Base-by-base conservation (phyloP, 2,888 invertebrate species). In the Eurytoma californica region DNA sequence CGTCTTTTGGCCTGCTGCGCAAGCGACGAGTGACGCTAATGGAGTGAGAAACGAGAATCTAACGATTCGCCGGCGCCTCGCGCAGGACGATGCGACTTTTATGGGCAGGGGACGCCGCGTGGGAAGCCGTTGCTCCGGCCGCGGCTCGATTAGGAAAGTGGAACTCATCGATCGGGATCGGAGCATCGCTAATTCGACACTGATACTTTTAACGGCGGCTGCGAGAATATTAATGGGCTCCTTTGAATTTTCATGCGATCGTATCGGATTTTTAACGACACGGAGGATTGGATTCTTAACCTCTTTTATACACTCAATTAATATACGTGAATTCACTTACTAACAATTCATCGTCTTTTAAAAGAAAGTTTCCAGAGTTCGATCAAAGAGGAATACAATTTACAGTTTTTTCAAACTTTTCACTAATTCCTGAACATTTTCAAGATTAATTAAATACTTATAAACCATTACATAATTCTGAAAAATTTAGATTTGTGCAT, bases 131-230 rank as follows among this genome's bases (percentile, higher is more conserved):
- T 7, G 12, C 20, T 3, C n/a, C 51, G 7, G n/a, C 20, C 18
- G 55, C 55, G 20, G 0, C 58, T 61, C 66, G 65, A 74, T 66
- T 60, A 30, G 74, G 60, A 75, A 82, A 77, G 72, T 75, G 24
- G 81, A 80, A 57, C 60, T 49, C 66, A 47, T 77, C 53, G 66
- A 39, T 80, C 66, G 76, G 77, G 83, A 82, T 69, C 74, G 72
- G 28, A 65, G n/a, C 57, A 16, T 51, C 18, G 61, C 16, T 28
- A 30, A 16, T 28, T 61, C 14, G 61, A n/a, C 5, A 61, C 61
- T 9, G 61, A 28, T 24, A 53, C 28, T n/a, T 67, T 67, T 53
- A 67, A 67, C n/a, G 60, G 16, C 12, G 20, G 24, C 14, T 14
- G 24, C 14, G 51, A 4, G 66, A 49, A 51, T 51, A 16, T 13